These are phyloP conservation scores for Ophioderma brevispina DNA, from an alignment of 35 echinoderm and acorn worm species.

Conservation along the genomic window DNA sequence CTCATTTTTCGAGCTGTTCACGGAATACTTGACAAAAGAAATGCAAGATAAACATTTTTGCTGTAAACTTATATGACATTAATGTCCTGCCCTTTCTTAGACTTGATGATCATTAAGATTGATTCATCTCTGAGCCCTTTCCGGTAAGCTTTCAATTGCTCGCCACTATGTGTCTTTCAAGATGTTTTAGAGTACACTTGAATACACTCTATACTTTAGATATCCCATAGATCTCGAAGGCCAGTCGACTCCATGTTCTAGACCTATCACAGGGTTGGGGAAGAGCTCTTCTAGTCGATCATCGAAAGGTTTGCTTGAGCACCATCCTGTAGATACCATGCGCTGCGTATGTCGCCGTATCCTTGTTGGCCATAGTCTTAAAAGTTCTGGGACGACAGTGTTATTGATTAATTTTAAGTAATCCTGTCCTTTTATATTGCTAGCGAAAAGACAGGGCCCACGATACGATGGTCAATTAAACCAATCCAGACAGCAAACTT, in stretches of 20 bases:
- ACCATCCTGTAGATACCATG: too few relatives aligned
- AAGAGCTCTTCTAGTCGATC: constrained; percentile 19
- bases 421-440: neutral
- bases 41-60: neutral
- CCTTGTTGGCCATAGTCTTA: neutral
- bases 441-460: neutral
- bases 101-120: neutral
- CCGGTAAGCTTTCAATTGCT: neutral
- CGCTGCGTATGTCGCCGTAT: neutral
- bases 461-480: neutral
- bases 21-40: neutral
- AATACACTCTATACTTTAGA: neutral
- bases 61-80: neutral
- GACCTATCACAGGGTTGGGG: neutral
- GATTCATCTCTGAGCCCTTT: neutral
- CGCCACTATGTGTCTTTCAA: neutral
- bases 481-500: too few relatives aligned
- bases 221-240: neutral
- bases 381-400: constrained; percentile 5
- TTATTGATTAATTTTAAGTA: constrained; percentile 17
- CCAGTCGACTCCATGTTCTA: constrained; percentile 12
- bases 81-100: neutral
- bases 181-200: neutral
- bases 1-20: neutral
- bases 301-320: neutral